phyloP scores from a whole-genome alignment of 2,113 vertebrate genomes.

The Chionis minor region DNA sequence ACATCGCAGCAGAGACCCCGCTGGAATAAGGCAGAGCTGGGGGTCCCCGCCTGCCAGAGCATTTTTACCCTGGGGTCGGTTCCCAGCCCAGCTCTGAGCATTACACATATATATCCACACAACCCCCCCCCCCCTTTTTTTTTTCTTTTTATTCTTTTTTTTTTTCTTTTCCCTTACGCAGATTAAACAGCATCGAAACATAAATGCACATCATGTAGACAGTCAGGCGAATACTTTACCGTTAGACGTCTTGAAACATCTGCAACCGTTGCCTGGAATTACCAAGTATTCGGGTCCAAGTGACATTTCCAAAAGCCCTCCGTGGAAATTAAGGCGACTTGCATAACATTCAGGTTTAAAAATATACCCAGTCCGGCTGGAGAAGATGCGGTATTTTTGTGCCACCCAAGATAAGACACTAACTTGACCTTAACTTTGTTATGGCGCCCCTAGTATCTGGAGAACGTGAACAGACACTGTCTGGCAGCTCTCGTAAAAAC shows the following conservation, averaged over 20 bases:
- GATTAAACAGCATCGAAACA: not conserved
- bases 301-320: constrained; percentile 54
- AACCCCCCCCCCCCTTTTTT: accelerated
- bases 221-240: constrained; percentile 69
- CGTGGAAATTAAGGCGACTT: constrained; percentile 13
- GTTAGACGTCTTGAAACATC: constrained; percentile 66
- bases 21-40: not conserved
- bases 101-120: not conserved
- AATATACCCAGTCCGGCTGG: constrained; percentile 2
- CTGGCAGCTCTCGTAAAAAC: constrained; percentile 87
- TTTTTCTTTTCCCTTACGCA: not conserved
- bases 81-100: not conserved
- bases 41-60: not conserved
- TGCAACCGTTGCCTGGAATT: constrained; percentile 32
- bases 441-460: constrained; percentile 87
- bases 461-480: constrained; percentile 84
- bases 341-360: constrained; percentile 3
- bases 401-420: constrained; percentile 86
- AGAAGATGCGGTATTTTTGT: constrained; percentile 74
- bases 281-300: constrained; percentile 43
- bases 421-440: constrained; percentile 99
- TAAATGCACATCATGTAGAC: not conserved
- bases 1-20: not conserved
- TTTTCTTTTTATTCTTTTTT: not conserved
- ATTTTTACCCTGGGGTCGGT: not conserved